phyloP scores from a whole-genome alignment of 1,140 invertebrate genomes.

The Pseudoatta argentina region DNA sequence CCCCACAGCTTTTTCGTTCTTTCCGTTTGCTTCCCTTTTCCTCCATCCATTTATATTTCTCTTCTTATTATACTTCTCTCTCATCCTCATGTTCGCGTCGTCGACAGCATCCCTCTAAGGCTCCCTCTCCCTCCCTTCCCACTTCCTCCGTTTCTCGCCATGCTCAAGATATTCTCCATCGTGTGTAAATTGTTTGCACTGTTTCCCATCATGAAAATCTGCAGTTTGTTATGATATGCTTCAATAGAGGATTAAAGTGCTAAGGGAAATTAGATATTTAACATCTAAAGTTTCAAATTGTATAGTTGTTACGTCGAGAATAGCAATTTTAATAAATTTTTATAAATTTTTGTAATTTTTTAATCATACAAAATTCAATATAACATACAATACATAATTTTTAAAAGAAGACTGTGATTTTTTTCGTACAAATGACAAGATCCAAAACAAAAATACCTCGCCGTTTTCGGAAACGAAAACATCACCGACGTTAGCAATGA shows the following conservation, averaged over 20 bases:
- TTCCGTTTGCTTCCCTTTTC: conserved; percentile 12
- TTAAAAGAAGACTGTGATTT: not conserved
- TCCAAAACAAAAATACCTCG: conserved; percentile 28
- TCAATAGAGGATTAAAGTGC: conserved; percentile 5
- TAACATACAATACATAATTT: not conserved
- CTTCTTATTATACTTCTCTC: conserved; percentile 41
- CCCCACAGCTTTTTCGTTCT: conserved; percentile 49
- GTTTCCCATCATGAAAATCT: conserved; percentile 12
- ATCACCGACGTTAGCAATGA: conserved; percentile 16
- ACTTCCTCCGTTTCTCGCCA: not conserved
- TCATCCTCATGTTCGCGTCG: not conserved
- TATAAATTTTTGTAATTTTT: not conserved
- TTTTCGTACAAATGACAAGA: not conserved
- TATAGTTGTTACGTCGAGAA: not conserved
- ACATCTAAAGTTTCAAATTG: not conserved
- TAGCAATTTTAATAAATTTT: not conserved
- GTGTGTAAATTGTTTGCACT: not conserved
- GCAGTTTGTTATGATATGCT: conserved; percentile 5
- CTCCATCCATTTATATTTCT: conserved; percentile 41
- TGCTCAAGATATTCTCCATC: not conserved
- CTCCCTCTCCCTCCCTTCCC: too few relatives aligned
- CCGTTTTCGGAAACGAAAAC: conserved; percentile 19
- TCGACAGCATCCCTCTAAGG: not conserved
- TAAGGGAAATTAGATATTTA: not conserved
- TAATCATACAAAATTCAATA: not conserved